Percentiles rank a stretch among this genome's conserved stretches.
phyloP scores from a whole-genome alignment of 2,113 vertebrate genomes.

The Aegypius monachus region DNA sequence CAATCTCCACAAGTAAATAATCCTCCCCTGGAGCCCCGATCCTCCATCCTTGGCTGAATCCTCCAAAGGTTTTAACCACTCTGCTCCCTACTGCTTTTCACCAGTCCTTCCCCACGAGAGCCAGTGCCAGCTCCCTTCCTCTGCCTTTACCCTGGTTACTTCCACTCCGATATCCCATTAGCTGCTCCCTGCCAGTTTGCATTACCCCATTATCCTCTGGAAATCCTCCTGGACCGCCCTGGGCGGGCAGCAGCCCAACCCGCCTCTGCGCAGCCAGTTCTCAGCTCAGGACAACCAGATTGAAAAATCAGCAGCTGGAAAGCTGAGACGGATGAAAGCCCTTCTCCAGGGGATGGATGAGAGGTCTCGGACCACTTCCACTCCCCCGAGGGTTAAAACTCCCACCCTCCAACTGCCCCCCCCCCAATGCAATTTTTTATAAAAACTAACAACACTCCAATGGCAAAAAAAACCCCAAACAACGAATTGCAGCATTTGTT shows the following conservation, averaged over 20 bases:
- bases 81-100: not conserved
- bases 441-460: not conserved
- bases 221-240: not conserved
- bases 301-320: constrained; percentile 52
- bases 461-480: not conserved
- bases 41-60: not conserved
- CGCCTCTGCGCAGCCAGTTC: not conserved
- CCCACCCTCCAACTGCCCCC: not conserved
- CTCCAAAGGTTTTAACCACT: not conserved
- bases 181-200: not conserved
- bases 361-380: not conserved
- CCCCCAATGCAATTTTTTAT: not conserved
- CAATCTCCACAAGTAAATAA: not conserved
- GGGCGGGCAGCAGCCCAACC: constrained; percentile 1
- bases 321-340: not conserved
- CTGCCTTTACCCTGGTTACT: not conserved
- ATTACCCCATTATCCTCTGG: not conserved
- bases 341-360: not conserved
- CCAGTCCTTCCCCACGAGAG: not conserved
- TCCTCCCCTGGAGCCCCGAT: not conserved
- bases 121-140: not conserved
- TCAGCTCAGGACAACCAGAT: not conserved
- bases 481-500: not conserved
- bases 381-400: not conserved
- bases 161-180: not conserved